These are phyloP conservation scores for Drosophila mimica DNA, from an alignment of 2,888 invertebrate genomes.

Conservation along the genomic window DNA sequence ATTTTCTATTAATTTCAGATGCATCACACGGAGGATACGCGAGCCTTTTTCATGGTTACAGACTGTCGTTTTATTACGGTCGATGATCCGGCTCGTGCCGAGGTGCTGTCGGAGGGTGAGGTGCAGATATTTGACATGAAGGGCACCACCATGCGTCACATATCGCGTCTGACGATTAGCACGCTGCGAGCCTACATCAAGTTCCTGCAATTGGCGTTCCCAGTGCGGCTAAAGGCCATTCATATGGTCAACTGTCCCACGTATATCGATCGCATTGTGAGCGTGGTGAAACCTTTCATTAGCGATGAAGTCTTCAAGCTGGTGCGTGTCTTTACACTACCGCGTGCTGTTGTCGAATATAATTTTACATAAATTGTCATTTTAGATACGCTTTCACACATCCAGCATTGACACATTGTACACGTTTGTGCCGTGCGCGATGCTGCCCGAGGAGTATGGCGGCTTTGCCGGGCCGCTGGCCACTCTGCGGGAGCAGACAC, in stretches of 20 bases:
- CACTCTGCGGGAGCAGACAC: conserved; percentile 87
- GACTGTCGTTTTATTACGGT: conserved; percentile 86
- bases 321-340: conserved; percentile 84
- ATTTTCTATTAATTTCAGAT: conserved; percentile 83
- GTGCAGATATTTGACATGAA: conserved; percentile 90
- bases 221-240: conserved; percentile 82
- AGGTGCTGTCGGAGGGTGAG: conserved; percentile 86
- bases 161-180: conserved; percentile 85
- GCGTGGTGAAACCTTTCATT: conserved; percentile 88
- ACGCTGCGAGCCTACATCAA: conserved; percentile 79
- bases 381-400: conserved; percentile 89
- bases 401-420: conserved; percentile 88
- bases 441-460: conserved; percentile 81
- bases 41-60: conserved; percentile 90
- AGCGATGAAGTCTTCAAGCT: conserved; percentile 88
- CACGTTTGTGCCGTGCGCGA: conserved; percentile 86
- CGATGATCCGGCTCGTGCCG: conserved; percentile 53
- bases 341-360: not conserved
- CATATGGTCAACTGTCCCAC: conserved; percentile 88
- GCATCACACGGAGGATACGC: conserved; percentile 88
- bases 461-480: conserved; percentile 73
- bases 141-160: conserved; percentile 88
- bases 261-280: conserved; percentile 87
- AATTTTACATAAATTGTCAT: not conserved
- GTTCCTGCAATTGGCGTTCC: conserved; percentile 80